Conservation (phyloP, 2,888 invertebrate species). For the Formica aserva region DNA sequence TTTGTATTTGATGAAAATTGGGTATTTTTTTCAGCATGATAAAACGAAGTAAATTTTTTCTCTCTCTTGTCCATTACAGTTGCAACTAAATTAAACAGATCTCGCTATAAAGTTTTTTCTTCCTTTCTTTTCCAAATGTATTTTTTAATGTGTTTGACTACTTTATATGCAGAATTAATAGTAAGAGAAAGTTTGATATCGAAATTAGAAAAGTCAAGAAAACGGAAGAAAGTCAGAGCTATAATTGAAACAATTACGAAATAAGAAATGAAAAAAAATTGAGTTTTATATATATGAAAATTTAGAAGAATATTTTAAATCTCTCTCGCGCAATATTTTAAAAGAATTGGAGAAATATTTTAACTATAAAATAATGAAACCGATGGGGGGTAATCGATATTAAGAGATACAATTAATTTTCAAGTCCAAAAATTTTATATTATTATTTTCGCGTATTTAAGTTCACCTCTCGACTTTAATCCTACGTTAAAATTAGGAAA, state of each 20-base stretch:
- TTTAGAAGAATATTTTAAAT: background rate
- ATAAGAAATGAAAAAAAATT: background rate
- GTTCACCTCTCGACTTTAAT: conserved; percentile 44
- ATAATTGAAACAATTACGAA: background rate
- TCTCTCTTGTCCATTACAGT: background rate
- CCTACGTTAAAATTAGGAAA: conserved; percentile 67
- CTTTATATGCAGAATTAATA: background rate
- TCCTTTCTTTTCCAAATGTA: background rate
- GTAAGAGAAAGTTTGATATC: background rate
- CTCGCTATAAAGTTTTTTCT: background rate
- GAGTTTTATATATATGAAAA: background rate
- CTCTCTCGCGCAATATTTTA: background rate
- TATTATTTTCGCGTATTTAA: conserved; percentile 61
- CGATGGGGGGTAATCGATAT: too few relatives aligned
- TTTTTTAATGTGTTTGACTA: background rate
- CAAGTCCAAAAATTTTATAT: conserved; percentile 53
- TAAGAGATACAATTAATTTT: conserved; percentile 11
- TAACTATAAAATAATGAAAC: background rate
- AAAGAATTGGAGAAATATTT: background rate
- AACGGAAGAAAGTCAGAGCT: background rate
- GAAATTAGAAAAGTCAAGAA: background rate
- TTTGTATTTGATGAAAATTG: background rate
- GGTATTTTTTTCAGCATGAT: background rate
- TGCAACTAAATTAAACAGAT: background rate
- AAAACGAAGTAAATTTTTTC: background rate